Evolutionary conservation across 1,140 invertebrate genomes (phyloP), one percentile per base, ranked within the genome.

Genomic region (Orchestia grillus): DNA sequence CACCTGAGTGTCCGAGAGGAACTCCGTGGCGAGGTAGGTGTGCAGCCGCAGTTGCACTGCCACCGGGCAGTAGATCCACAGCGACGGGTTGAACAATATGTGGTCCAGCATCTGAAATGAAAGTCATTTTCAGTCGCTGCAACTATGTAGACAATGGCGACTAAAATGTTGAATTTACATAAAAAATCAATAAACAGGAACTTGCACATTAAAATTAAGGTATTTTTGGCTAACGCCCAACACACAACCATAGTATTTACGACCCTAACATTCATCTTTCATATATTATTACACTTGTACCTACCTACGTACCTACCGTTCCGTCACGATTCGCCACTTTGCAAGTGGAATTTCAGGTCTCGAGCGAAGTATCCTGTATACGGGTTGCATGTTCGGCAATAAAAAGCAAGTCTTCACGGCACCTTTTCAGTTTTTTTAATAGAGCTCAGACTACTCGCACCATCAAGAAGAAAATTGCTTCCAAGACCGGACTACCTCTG

Each of bases 11-110:
- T 99, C 99, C 96, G 99, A 99, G 96, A 99, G 98, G 98, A 99
- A 99, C 97, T 99, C 99, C 44, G 99, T 99, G 36, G 99, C 99
- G 97, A 99, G 98, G 98, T 99, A 99, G 97, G 99, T 99, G 97
- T 99, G 99, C 44, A 99, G 98, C 95, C 99, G 98, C 77, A 99
- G 99, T 98, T 99, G 99, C n/a, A 99, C 99, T 96, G 98, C 98
- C 36, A 99, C 99, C 92, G 99, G 98, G 36, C 99, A 99, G 97
- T 99, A 99, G 97, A 99, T 99, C 99, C 99, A 99, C 90, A 99
- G 98, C 45, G 99, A 99, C 15, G 99, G 99, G 98, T 99, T 99
- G 98, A 99, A 99, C 57, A 99, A 98, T 90, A 99, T 98, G 98
- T 99, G 99, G 97, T 99, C 99, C 98, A 99, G 98, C 97, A 99